These are phyloP conservation scores for Bombylius discolor DNA, from an alignment of 2,888 invertebrate species.

Conservation along the genomic window DNA sequence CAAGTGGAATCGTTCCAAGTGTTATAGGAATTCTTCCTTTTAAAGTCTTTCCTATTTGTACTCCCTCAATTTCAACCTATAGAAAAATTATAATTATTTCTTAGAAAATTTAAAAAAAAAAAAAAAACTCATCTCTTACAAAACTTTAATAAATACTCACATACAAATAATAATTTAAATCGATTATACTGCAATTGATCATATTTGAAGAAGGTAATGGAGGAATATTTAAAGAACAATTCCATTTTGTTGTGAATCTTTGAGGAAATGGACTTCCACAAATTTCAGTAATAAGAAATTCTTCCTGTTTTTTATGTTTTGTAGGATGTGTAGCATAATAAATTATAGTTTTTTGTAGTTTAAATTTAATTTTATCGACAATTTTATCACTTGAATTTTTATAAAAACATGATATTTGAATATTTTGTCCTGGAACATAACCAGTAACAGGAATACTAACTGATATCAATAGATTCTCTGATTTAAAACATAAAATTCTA, in stretches of 20 bases:
- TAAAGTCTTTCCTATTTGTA: not conserved
- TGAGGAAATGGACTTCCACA: not conserved
- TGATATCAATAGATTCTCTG: not conserved
- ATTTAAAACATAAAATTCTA: not conserved
- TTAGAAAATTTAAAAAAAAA: not conserved
- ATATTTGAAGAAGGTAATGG: not conserved
- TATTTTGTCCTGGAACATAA: constrained; percentile 4
- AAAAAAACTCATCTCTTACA: too few relatives aligned
- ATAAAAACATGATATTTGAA: not conserved
- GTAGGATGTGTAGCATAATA: not conserved
- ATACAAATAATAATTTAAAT: not conserved
- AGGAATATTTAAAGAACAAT: not conserved
- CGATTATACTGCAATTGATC: not conserved
- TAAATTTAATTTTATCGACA: not conserved
- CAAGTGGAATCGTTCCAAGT: not conserved
- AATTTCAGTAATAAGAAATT: not conserved
- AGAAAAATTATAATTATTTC: not conserved
- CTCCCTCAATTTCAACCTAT: not conserved
- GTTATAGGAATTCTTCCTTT: not conserved
- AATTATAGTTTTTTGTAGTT: not conserved
- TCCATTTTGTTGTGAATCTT: not conserved
- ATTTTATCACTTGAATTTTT: not conserved
- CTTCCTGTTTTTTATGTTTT: not conserved
- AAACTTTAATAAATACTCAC: not conserved
- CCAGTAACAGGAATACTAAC: not conserved